phyloP scores from a whole-genome alignment of 2,888 invertebrate genomes.

The Drosophila kokeensis region DNA sequence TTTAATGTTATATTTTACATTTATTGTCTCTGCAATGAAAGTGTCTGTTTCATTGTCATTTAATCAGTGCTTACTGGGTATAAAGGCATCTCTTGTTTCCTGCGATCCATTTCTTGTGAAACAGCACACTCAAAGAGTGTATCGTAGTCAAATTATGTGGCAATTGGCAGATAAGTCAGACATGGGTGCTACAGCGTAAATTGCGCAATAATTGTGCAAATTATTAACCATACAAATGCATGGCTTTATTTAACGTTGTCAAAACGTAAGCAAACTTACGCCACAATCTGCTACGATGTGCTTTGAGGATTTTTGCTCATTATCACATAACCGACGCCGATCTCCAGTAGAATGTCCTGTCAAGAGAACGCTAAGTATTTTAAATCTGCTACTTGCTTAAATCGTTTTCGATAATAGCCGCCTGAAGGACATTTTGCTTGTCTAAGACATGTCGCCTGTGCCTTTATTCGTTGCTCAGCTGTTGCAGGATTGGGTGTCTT shows the following conservation, averaged over 20 bases:
- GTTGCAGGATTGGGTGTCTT: neutral
- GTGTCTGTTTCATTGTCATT: neutral
- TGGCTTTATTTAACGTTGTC: neutral
- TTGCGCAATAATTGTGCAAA: neutral
- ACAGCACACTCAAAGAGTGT: neutral
- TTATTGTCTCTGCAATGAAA: neutral
- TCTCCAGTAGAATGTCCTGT: neutral
- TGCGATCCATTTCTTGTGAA: neutral
- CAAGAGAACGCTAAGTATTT: neutral
- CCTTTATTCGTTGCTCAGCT: neutral
- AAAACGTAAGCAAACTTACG: neutral
- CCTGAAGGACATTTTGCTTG: neutral
- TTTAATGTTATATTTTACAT: neutral
- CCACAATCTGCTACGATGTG: neutral
- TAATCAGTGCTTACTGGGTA: neutral
- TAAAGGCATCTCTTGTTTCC: neutral
- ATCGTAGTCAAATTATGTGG: neutral
- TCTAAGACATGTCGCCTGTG: neutral
- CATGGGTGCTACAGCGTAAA: neutral
- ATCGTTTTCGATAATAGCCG: neutral
- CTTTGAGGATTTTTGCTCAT: neutral
- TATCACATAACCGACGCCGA: neutral
- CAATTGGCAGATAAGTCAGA: neutral
- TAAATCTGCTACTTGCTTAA: neutral
- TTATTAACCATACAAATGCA: neutral